phyloP scores from a whole-genome alignment of 2,113 vertebrate species.

The Caracal caracal region DNA sequence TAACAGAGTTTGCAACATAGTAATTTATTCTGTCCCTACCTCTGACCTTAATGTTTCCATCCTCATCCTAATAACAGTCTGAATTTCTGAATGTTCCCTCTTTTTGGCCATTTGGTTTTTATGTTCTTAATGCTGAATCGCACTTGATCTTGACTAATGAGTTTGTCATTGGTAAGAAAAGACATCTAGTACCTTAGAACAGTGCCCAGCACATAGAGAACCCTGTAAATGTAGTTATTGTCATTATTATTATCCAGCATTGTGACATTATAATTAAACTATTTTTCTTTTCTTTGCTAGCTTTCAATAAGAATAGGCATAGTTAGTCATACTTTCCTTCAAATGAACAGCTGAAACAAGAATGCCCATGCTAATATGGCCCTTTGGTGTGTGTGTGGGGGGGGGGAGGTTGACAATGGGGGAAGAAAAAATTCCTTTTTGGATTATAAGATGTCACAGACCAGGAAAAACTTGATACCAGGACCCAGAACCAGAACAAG shows the following conservation, averaged over 20 bases:
- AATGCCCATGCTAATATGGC: not conserved
- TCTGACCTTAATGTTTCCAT: not conserved
- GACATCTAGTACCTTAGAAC: not conserved
- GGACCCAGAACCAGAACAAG: not conserved
- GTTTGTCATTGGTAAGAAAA: slow-evolving; percentile 54
- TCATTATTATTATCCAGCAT: slow-evolving; percentile 19
- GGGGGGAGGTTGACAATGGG: fast-evolving
- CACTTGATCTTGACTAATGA: slow-evolving; percentile 51
- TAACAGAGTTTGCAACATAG: not conserved
- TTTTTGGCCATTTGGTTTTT: slow-evolving; percentile 16
- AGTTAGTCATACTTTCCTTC: slow-evolving; percentile 26
- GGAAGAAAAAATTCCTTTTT: not conserved
- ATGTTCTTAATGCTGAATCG: not conserved
- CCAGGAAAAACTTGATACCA: not conserved
- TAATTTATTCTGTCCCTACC: not conserved
- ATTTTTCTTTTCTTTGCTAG: slow-evolving; percentile 28
- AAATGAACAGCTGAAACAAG: not conserved
- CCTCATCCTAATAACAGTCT: not conserved
- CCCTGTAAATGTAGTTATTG: not conserved
- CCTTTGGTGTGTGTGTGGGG: not conserved
- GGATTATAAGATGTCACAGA: not conserved
- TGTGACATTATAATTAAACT: slow-evolving; percentile 45
- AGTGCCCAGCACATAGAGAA: not conserved
- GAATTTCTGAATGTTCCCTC: slow-evolving; percentile 51
- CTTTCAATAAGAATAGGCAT: not conserved